Percentiles rank a stretch among this genome's conserved stretches.
These are phyloP conservation scores for Metallyticus violacea DNA, from an alignment of 2,888 invertebrate species.

Conservation along the genomic window DNA sequence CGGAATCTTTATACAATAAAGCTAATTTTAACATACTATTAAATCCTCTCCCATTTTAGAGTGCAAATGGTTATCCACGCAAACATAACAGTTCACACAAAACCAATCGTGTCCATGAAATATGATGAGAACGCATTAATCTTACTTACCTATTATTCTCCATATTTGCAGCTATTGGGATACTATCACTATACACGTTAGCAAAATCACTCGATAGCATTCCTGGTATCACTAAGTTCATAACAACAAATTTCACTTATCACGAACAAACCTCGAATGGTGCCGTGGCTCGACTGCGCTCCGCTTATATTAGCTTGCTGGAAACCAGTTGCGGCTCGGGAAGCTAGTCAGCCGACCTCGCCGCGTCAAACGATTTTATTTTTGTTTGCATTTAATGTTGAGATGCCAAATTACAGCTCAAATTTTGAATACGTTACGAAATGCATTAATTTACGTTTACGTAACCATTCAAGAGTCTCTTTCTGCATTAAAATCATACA, in stretches of 20 bases:
- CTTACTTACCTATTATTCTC: constrained; percentile 31
- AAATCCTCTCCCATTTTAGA: neutral
- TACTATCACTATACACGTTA: constrained; percentile 30
- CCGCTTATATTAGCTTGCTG: constrained; percentile 15
- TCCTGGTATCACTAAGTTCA: neutral
- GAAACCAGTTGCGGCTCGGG: constrained; percentile 23
- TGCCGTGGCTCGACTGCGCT: no score
- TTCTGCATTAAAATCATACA: neutral
- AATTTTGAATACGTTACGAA: neutral
- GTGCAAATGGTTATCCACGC: neutral
- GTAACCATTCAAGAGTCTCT: neutral
- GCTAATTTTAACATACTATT: neutral
- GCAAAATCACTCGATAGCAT: constrained; percentile 27
- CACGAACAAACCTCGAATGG: neutral
- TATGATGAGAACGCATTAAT: neutral
- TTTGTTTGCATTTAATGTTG: neutral
- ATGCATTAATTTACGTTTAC: neutral
- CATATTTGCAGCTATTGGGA: constrained; percentile 28
- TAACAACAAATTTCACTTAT: neutral
- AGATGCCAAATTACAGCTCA: neutral
- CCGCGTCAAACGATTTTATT: neutral
- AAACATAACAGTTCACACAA: neutral
- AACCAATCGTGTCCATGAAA: neutral
- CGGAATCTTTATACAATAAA: neutral
- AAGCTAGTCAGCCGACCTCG: constrained; percentile 1